phyloP scores from a whole-genome alignment of 2,888 invertebrate species.

The Stenodera caucasica region DNA sequence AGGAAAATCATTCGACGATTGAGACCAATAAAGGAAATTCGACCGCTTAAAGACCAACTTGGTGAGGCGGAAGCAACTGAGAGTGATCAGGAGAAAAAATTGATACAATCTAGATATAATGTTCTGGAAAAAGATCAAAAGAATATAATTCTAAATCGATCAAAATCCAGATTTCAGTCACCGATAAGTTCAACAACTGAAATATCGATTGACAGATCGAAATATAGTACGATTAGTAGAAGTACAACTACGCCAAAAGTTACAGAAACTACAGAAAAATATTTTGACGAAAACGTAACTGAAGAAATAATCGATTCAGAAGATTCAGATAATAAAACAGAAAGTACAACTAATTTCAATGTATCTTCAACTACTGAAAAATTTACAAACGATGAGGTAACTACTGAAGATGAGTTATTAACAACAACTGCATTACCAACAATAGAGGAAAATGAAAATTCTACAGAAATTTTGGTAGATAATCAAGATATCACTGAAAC shows the following conservation, averaged over 20 bases:
- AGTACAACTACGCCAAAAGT: conserved; percentile 24
- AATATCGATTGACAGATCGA: conserved; percentile 16
- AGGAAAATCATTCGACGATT: conserved; percentile 47
- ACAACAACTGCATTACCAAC: conserved; percentile 9
- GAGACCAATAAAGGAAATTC: conserved; percentile 37
- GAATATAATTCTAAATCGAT: conserved; percentile 1
- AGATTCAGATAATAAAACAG: conserved; percentile 22
- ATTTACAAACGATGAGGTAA: conserved; percentile 10
- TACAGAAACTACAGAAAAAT: conserved; percentile 52
- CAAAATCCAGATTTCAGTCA: neutral
- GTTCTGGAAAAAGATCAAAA: conserved; percentile 4
- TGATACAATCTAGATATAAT: conserved; percentile 7
- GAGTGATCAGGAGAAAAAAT: neutral
- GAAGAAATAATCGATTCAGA: neutral
- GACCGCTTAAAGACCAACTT: too few species aligned
- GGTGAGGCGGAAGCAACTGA: too few species aligned
- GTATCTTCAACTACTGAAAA: neutral
- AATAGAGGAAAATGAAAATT: conserved; percentile 9
- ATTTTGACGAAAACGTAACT: neutral
- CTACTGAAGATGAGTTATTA: conserved; percentile 6
- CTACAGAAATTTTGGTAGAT: conserved; percentile 13
- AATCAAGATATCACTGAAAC: conserved; percentile 19
- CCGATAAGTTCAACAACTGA: conserved; percentile 6
- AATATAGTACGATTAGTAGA: conserved; percentile 20
- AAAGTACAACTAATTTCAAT: neutral